These are phyloP conservation scores for Dryadula phaetusa DNA, from an alignment of 2,888 invertebrate genomes.

Conservation along the genomic window DNA sequence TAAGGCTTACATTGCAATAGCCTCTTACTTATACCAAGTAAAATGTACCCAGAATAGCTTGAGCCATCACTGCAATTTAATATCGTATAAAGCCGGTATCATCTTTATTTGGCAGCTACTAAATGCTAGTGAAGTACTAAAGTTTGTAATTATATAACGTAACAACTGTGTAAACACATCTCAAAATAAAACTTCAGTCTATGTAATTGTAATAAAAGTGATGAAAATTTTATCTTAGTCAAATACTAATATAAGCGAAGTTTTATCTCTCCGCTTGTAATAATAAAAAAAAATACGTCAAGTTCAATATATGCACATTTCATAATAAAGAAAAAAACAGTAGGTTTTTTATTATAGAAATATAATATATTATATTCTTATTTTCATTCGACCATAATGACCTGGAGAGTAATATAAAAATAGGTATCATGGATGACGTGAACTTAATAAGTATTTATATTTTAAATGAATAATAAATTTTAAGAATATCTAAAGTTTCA, in stretches of 20 bases:
- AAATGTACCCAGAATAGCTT: neutral
- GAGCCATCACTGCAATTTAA: neutral
- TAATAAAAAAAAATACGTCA: neutral
- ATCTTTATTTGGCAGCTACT: neutral
- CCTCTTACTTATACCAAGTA: neutral
- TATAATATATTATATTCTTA: no score
- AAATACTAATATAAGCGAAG: neutral
- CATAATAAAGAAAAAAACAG: neutral
- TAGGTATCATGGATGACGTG: no score
- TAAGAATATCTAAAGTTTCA: no score
- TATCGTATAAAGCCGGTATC: neutral
- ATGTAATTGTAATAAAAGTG: neutral
- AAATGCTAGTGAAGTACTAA: neutral
- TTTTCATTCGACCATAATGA: no score
- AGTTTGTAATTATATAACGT: slow-evolving; percentile 1
- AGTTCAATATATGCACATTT: neutral
- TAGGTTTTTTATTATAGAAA: neutral
- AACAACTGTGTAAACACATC: neutral
- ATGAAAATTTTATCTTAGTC: neutral
- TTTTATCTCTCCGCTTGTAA: neutral
- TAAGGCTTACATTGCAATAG: neutral
- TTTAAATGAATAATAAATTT: no score
- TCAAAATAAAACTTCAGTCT: neutral
- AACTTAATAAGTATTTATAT: no score
- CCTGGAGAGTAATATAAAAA: no score